Conservation (phyloP, 2,113 vertebrate genomes). For the Aviceda subcristata region DNA sequence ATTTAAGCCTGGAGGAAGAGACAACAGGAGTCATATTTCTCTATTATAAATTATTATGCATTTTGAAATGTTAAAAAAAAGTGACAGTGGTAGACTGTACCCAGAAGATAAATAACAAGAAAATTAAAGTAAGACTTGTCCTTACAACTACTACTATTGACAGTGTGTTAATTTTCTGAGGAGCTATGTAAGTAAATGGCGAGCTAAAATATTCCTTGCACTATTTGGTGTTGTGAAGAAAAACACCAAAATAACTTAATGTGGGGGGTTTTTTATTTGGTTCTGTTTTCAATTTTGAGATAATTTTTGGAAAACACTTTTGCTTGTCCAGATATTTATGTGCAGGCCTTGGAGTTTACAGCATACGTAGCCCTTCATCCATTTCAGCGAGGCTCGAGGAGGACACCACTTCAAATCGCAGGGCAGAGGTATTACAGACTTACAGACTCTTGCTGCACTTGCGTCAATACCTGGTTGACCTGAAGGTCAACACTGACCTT, state of each 20-base stretch:
- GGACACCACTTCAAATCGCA: background rate
- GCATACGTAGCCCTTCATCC: background rate
- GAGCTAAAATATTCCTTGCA: background rate
- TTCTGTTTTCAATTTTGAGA: background rate
- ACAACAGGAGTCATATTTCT: background rate
- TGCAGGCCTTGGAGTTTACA: background rate
- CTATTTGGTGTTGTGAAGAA: background rate
- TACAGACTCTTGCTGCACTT: background rate
- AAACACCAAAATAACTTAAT: background rate
- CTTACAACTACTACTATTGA: background rate
- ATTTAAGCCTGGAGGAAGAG: background rate
- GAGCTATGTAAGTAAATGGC: background rate
- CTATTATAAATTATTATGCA: background rate
- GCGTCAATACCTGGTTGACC: no score
- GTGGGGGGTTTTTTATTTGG: background rate
- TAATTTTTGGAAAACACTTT: background rate
- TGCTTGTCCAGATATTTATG: background rate
- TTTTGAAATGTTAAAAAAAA: background rate
- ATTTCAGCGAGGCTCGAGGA: background rate
- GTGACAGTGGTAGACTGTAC: background rate
- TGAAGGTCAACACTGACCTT: background rate
- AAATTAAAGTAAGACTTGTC: background rate
- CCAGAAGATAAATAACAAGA: background rate
- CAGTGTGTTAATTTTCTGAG: background rate
- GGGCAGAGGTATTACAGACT: background rate